Conservation (phyloP, 2,113 vertebrate genomes). For the Thinocorus orbignyianus region DNA sequence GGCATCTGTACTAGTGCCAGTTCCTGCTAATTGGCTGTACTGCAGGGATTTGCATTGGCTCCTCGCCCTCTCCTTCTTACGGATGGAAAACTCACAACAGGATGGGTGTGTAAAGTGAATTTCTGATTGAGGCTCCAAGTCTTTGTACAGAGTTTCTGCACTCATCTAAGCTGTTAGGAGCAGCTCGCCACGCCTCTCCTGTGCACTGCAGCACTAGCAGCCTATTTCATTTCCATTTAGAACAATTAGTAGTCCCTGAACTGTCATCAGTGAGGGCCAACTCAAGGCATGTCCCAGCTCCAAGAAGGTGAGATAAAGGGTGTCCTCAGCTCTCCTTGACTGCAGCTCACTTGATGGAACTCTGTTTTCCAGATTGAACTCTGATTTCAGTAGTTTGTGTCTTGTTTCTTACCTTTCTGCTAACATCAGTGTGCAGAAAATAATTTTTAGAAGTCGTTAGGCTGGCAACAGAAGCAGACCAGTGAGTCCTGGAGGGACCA, state of each 20-base stretch:
- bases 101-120: not conserved
- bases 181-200: not conserved
- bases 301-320: not conserved
- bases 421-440: not conserved
- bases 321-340: not conserved
- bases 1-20: not conserved
- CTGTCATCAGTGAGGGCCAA: not conserved
- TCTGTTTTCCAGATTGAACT: not conserved
- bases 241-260: not conserved
- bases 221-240: not conserved
- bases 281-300: not conserved
- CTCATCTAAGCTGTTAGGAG: not conserved
- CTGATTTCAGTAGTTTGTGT: not conserved
- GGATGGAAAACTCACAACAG: not conserved
- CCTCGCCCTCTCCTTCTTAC: not conserved
- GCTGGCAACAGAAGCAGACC: not conserved
- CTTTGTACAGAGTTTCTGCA: not conserved
- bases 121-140: not conserved
- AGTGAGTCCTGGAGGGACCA: not conserved
- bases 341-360: not conserved
- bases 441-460: not conserved
- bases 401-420: not conserved
- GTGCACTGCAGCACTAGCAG: not conserved
- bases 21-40: not conserved
- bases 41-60: slow-evolving; percentile 7